phyloP scores from a whole-genome alignment of 2,113 vertebrate genomes.

The Platichthys stellatus region DNA sequence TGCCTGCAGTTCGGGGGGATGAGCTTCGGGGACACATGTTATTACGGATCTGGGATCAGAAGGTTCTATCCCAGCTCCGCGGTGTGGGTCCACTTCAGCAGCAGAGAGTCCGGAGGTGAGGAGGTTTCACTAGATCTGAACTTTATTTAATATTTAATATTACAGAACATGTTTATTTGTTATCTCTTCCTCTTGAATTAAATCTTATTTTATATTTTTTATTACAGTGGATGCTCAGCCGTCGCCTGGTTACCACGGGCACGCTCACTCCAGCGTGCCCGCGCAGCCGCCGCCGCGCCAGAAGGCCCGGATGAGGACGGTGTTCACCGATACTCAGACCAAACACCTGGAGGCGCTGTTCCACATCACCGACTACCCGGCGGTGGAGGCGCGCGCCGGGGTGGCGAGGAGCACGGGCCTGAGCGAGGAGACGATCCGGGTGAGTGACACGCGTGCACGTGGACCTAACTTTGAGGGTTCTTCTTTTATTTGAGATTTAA shows the following conservation, averaged over 20 bases:
- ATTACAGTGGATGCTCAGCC: constrained; percentile 19
- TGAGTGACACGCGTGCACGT: constrained; percentile 45
- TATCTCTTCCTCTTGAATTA: no score
- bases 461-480: no score
- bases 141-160: no score
- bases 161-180: no score
- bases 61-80: constrained; percentile 21
- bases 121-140: no score
- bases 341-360: constrained; percentile 78
- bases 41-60: constrained; percentile 22
- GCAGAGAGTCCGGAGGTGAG: constrained; percentile 7
- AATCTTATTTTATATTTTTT: no score
- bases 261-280: not conserved
- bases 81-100: constrained; percentile 26
- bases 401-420: constrained; percentile 72
- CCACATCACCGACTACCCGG: constrained; percentile 69
- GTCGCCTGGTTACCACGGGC: not conserved
- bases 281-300: constrained; percentile 24
- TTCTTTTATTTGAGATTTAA: no score
- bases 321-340: constrained; percentile 77
- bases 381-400: constrained; percentile 62
- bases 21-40: constrained; percentile 22
- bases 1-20: constrained; percentile 47
- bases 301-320: constrained; percentile 71
- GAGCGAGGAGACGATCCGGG: constrained; percentile 80